A percentile compares a stretch with the other conserved stretches of the same genome.
These are phyloP conservation scores for Euleptes europaea DNA, from an alignment of 2,113 vertebrate genomes.

Conservation along the genomic window DNA sequence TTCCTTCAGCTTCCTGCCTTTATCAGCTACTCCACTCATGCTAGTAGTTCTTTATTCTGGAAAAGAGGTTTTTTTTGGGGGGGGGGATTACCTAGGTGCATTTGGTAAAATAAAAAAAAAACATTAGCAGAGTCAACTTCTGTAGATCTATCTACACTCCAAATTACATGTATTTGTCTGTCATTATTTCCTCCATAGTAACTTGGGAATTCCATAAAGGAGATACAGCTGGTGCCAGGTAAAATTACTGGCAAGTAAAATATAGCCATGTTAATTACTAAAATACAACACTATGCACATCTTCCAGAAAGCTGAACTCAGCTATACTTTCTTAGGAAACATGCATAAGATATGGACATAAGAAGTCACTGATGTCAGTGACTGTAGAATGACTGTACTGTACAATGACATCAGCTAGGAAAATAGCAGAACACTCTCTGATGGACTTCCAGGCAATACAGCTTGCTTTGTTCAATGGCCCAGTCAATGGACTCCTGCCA, in stretches of 20 bases:
- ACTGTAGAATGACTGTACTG: not conserved
- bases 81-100: not conserved
- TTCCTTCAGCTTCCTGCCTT: not conserved
- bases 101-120: not conserved
- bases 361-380: not conserved
- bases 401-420: not conserved
- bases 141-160: not conserved
- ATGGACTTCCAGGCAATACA: not conserved
- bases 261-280: not conserved
- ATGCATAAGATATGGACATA: not conserved
- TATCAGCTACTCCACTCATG: not conserved
- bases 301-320: not conserved
- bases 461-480: not conserved
- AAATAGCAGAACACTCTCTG: not conserved
- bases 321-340: not conserved
- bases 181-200: not conserved
- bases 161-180: not conserved
- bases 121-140: not conserved
- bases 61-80: no score
- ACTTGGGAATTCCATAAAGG: not conserved
- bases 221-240: not conserved
- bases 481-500: not conserved
- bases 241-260: not conserved
- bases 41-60: not conserved
- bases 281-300: not conserved